Evolutionary conservation across 2,797 vertebrate species (phyloP), one percentile per base, ranked within the genome.

Genomic region (Mionectes olivaceus): DNA sequence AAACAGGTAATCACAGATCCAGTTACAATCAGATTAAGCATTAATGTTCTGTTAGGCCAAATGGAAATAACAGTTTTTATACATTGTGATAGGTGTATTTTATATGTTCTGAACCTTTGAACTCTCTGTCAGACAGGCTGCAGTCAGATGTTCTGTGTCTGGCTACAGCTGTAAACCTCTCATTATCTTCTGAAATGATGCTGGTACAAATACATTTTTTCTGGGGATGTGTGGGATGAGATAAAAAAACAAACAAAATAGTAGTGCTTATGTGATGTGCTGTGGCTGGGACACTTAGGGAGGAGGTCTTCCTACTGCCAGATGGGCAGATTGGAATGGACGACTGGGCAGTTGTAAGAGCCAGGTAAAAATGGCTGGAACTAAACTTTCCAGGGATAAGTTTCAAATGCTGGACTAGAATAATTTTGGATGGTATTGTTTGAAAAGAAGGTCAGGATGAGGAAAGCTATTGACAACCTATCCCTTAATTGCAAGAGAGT

Each of bases 21-120:
- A 55, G 21, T 67, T 82, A 21, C 28, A 92, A 35, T 11, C 25
- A 59, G 41, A 47, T 82, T 39, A 78, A 33, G 6, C 32, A 15
- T 69, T 70, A 5, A 4, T 68, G 69, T 89, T 74, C 32, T 60
- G 59, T 53, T 25, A 81, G 46, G 3, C 16, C 46, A 39, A 30
- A 22, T 73, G 39, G 74, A 76, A 90, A 79, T 14, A 79, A 18
- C 9, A 71, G 25, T 37, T 89, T 87, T 70, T 77, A 50, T 86
- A 35, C 10, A 2, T 55, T 76, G 28, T 63, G 35, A 11, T 82
- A 65, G 60, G 19, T 68, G 10, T 43, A 9, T 37, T 83, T 84
- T 49, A 22, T 52, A 7, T 8, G 1, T 57, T 90, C 56, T 89
- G 52, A 85, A 52, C 39, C 44, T 90, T 79, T 92, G 67, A 65